A percentile compares a stretch with the other conserved stretches of the same genome.
phyloP scores from a whole-genome alignment of 1,140 invertebrate species.

The Heliconius hermathena region DNA sequence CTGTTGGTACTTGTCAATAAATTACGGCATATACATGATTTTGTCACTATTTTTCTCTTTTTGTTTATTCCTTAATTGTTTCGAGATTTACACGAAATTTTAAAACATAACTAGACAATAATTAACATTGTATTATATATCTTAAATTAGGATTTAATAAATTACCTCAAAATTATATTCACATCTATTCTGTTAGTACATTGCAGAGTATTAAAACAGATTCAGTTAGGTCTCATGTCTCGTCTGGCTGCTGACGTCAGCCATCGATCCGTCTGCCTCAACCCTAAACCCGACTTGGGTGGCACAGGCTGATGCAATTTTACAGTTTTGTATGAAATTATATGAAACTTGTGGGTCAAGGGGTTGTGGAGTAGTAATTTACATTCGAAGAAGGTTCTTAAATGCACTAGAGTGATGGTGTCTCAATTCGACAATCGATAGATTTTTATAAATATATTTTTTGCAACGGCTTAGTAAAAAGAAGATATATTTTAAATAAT shows the following conservation, averaged over 20 bases:
- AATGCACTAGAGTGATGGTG: not conserved
- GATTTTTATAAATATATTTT: not conserved
- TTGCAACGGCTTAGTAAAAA: not conserved
- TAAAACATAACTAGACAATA: too few species aligned
- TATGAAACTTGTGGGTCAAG: slow-evolving; percentile 1
- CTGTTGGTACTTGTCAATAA: not conserved
- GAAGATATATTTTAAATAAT: too few species aligned
- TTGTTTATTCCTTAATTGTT: too few species aligned
- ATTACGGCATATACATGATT: too few species aligned
- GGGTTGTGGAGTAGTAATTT: not conserved
- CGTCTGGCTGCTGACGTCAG: slow-evolving; percentile 33
- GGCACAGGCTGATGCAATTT: slow-evolving; percentile 64
- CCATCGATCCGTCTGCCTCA: slow-evolving; percentile 70
- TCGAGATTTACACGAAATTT: too few species aligned
- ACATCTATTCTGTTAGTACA: not conserved
- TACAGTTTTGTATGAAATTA: slow-evolving; percentile 35
- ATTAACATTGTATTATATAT: too few species aligned
- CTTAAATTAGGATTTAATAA: too few species aligned
- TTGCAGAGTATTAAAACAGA: not conserved
- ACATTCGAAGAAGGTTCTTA: not conserved
- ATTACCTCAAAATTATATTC: too few species aligned
- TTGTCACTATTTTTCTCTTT: too few species aligned
- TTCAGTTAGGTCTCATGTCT: slow-evolving; percentile 23
- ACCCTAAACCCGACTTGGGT: slow-evolving; percentile 40
- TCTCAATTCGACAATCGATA: not conserved